phyloP scores from a whole-genome alignment of 2,888 invertebrate genomes.

The Drosophila trichaetosa region DNA sequence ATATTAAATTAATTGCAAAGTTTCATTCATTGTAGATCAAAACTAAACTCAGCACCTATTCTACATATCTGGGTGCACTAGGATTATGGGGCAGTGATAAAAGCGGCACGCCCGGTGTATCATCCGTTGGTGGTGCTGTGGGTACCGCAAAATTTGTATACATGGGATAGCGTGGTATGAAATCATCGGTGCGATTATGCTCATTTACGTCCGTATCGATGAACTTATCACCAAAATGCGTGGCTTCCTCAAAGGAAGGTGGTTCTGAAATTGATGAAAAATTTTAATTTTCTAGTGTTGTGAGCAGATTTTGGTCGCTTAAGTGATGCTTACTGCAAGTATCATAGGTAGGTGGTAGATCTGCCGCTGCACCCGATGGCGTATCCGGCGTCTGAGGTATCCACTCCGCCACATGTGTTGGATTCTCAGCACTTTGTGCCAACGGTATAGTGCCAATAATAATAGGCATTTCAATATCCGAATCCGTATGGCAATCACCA shows the following conservation, averaged over 20 bases:
- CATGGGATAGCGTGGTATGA: constrained; percentile 77
- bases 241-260: constrained; percentile 74
- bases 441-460: constrained; percentile 76
- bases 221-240: constrained; percentile 59
- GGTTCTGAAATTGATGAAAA: constrained; percentile 51
- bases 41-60: background rate
- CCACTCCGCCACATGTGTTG: constrained; percentile 47
- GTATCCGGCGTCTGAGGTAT: constrained; percentile 68
- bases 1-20: background rate
- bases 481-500: constrained; percentile 46
- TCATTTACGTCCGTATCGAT: constrained; percentile 69
- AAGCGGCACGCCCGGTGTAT: constrained; percentile 15
- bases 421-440: constrained; percentile 61
- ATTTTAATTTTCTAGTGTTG: background rate
- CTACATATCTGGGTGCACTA: constrained; percentile 32
- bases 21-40: background rate
- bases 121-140: constrained; percentile 51
- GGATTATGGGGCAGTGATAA: constrained; percentile 32
- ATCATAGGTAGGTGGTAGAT: constrained; percentile 72
- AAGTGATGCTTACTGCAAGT: constrained; percentile 56
- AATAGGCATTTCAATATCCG: constrained; percentile 56
- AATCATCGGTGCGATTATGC: constrained; percentile 65
- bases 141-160: constrained; percentile 72
- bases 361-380: constrained; percentile 49
- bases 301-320: background rate